Evolutionary conservation across 1,140 invertebrate genomes (phyloP).

Genomic region (Brachionus manjavacas): DNA sequence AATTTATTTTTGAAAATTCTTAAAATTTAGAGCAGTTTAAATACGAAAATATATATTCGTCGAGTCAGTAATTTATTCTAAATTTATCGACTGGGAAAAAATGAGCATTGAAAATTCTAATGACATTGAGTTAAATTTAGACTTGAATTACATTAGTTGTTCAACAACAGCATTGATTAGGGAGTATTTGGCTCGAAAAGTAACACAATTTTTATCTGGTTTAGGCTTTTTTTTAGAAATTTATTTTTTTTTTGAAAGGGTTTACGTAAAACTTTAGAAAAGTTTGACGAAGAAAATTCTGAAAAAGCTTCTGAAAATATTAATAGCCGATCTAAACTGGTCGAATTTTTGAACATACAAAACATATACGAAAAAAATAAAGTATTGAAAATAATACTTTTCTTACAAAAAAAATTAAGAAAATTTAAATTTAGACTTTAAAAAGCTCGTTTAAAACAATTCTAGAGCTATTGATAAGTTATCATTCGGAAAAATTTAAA

Average conservation of each 20-base stretch:
- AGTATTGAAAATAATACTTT: not conserved
- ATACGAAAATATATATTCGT: not conserved
- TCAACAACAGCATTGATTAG: slow-evolving; percentile 26
- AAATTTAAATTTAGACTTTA: not conserved
- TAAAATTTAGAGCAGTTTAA: not conserved
- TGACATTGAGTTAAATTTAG: slow-evolving; percentile 12
- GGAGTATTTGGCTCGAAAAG: slow-evolving; percentile 27
- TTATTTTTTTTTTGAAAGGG: not conserved
- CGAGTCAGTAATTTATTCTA: slow-evolving; percentile 15
- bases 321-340: not conserved
- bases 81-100: not conserved
- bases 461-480: not conserved
- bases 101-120: not conserved
- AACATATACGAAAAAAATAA: slow-evolving; percentile 34
- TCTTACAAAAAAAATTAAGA: not conserved
- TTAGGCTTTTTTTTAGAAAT: not conserved
- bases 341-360: slow-evolving; percentile 31
- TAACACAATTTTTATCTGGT: not conserved
- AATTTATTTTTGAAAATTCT: not conserved
- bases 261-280: not conserved
- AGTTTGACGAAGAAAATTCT: slow-evolving; percentile 8
- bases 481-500: not conserved
- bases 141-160: slow-evolving; percentile 27
- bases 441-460: slow-evolving; percentile 3
- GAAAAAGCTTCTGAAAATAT: not conserved